Evolutionary conservation across 2,113 vertebrate genomes (phyloP), one percentile per base, ranked within the genome.

Genomic region (Cercocebus atys): DNA sequence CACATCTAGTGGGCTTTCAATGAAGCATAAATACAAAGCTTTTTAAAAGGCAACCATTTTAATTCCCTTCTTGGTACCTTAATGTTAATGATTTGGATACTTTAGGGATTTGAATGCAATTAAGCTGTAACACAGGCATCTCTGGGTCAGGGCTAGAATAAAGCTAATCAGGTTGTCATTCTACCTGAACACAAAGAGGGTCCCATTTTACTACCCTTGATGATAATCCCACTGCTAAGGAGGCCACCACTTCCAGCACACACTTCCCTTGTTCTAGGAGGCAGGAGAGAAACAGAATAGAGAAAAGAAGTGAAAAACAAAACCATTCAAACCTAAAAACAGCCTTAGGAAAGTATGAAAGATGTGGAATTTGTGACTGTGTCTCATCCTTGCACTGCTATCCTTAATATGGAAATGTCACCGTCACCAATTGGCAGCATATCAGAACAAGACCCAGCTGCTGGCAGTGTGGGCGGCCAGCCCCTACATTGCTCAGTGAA

Each of bases 361-460:
- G 72, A 35, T 45, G 4, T 2, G 17, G 84, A 80, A 68, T 78
- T 84, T 50, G 84, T 80, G 8, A 45, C 76, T 78, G 25, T 76
- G 55, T 85, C 57, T 73, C 78, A 88, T 88, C 20, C 23, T 57
- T 80, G n/a, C 43, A 70, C n/a, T 81, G 70, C 6, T 64, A 8
- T 88, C 66, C 83, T 59, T 94, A 40, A 45, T 85, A 64, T 70
- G 84, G 84, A 96, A 96, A 95, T 93, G 84, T 95, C 90, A 79
- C 81, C 78, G 70, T 88, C 64, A 95, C 95, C 16, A 70, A 2
- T 10, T 64, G 75, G 16, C 79, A 87, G 79, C 52, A 90, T 90
- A 88, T 90, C 79, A 90, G 81, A 92, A 43, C 7, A 68, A 79
- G 88, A 80, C 20, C 90, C 88, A 88, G 70, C 83, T 94, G 50